A percentile compares a stretch with the other conserved stretches of the same genome.
phyloP scores from a whole-genome alignment of 2,888 invertebrate species.

The Drosophila percnosoma region DNA sequence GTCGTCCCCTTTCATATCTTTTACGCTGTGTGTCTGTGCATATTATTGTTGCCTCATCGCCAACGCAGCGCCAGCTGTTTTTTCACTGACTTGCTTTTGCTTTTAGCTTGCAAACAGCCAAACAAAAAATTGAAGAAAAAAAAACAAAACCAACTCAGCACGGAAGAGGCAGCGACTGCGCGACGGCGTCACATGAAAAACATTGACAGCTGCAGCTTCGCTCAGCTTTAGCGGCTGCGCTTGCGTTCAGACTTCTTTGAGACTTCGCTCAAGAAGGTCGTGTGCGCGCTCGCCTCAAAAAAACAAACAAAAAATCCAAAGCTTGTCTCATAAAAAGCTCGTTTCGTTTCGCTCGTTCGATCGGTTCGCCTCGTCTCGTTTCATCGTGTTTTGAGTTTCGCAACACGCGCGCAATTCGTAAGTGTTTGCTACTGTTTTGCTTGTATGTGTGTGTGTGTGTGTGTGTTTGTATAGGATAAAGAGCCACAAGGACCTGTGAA shows the following conservation, averaged over 20 bases:
- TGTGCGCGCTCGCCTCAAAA: slow-evolving; percentile 53
- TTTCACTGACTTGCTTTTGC: slow-evolving; percentile 50
- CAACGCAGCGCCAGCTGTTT: slow-evolving; percentile 65
- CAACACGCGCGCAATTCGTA: slow-evolving; percentile 34
- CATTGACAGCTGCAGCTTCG: slow-evolving; percentile 43
- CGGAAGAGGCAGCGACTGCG: slow-evolving; percentile 55
- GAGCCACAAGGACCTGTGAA: slow-evolving; percentile 50
- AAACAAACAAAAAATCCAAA: slow-evolving; percentile 9
- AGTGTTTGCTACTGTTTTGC: slow-evolving; percentile 38
- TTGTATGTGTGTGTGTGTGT: slow-evolving; percentile 30
- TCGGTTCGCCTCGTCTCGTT: slow-evolving; percentile 12
- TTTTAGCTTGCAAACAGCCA: slow-evolving; percentile 41
- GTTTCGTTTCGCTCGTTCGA: slow-evolving; percentile 32
- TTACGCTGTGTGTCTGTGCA: slow-evolving; percentile 57
- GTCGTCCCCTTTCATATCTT: slow-evolving; percentile 60
- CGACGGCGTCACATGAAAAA: slow-evolving; percentile 22
- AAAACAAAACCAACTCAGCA: slow-evolving; percentile 37
- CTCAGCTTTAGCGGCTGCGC: slow-evolving; percentile 67
- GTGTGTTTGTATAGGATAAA: slow-evolving; percentile 28
- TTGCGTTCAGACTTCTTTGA: slow-evolving; percentile 85
- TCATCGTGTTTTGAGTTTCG: slow-evolving; percentile 11
- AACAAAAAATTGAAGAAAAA: slow-evolving; percentile 18
- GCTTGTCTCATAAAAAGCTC: slow-evolving; percentile 25
- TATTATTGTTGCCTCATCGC: slow-evolving; percentile 76
- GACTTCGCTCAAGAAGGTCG: slow-evolving; percentile 85